Evolutionary conservation across 53 echinoderm and acorn worm genomes (phyloP), one percentile per base, ranked within the genome.

Genomic region (Pentamera pediparva): DNA sequence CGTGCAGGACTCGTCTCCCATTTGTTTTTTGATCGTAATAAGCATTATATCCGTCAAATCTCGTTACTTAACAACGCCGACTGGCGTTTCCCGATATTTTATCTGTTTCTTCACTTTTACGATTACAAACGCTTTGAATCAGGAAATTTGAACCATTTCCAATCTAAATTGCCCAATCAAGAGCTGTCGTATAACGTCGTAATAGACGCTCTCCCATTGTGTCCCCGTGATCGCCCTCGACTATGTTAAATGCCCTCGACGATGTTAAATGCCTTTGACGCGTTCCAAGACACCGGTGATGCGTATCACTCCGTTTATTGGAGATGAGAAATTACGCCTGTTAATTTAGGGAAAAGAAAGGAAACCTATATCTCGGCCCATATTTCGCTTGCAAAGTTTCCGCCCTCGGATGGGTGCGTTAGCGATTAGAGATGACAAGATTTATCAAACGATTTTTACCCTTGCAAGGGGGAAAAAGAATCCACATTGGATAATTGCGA

Each of bases 191-290:
- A 10, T 55, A 25, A 25, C 9, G 22, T 11, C 24, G 15, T 18
- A 25, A 17, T 55, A 19, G 22, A 0, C 4, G 3, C 55, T 54
- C 55, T 57, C 27, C 32, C 27, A 5, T 12, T 53, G 54, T 27
- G 29, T 57, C 29, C 29, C 2, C 32, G 58, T 57, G 58, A 3
- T 28, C 19, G 56, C 19, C 10, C 31, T 12, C 26, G 26, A 22
- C 11, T 19, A 25, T 57, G 29, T 57, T 32, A 28, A 57, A 25
- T 17, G 13, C 29, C 22, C 29, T n/a, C 67, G 30, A 67, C 41
- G 67, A 67, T 67, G 40, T 67, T 67, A 67, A 67, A 67, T 67
- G 67, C 67, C 67, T 67, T 67, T 45, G 67, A 45, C 67, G 67
- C 67, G 67, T 67, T 67, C 67, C 67, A 41, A 67, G 41, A 67